Evolutionary conservation across 1,140 invertebrate genomes (phyloP).

Genomic region (Drosophila baimaii): DNA sequence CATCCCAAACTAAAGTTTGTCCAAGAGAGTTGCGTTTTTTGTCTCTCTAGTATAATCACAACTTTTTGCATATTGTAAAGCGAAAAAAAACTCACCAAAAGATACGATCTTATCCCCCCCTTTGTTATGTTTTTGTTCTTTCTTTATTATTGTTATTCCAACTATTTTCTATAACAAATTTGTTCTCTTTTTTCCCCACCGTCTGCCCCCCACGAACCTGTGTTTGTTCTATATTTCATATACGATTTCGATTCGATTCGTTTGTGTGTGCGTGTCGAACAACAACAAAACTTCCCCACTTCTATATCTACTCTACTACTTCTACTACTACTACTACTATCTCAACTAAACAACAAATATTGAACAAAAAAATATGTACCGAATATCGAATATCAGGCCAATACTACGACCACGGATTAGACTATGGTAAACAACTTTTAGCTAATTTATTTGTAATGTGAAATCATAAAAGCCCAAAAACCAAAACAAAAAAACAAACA

Average conservation of each 20-base stretch:
- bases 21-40: conserved; percentile 24
- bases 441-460: conserved; percentile 78
- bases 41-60: conserved; percentile 34
- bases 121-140: conserved; percentile 25
- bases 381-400: conserved; percentile 86
- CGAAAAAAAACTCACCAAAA: conserved; percentile 47
- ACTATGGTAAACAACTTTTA: conserved; percentile 91
- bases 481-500: conserved; percentile 18
- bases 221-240: conserved; percentile 56
- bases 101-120: neutral
- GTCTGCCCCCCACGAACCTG: conserved; percentile 29
- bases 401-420: conserved; percentile 94
- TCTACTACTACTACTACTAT: conserved; percentile 53
- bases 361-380: conserved; percentile 23
- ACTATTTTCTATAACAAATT: conserved; percentile 52
- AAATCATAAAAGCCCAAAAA: conserved; percentile 41
- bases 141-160: conserved; percentile 24
- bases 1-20: conserved; percentile 29
- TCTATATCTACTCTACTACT: conserved; percentile 54
- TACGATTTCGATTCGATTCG: conserved; percentile 51
- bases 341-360: conserved; percentile 46
- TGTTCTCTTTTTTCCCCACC: conserved; percentile 35
- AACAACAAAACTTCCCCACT: conserved; percentile 38
- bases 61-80: conserved; percentile 19
- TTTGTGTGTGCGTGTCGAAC: conserved; percentile 65